A percentile compares a stretch with the other conserved stretches of the same genome.
Evolutionary conservation across 2,113 vertebrate species (phyloP).

Genomic region (Colaptes auratus): DNA sequence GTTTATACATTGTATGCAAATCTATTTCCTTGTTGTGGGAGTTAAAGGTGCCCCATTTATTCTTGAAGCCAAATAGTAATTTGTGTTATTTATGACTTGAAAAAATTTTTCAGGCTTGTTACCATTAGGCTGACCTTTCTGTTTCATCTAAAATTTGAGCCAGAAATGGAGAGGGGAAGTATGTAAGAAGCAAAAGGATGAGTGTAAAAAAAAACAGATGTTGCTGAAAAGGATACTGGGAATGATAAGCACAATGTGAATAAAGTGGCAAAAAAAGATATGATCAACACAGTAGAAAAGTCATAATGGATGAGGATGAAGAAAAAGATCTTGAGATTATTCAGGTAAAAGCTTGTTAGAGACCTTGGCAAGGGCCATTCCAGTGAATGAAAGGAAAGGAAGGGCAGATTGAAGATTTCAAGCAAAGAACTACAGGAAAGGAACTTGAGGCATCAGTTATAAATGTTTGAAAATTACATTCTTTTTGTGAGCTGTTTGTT

Average conservation of each 20-base stretch:
- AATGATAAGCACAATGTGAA: not conserved
- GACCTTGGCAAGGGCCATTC: slow-evolving; percentile 1
- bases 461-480: slow-evolving; percentile 70
- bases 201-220: not conserved
- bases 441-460: slow-evolving; percentile 56
- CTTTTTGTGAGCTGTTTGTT: slow-evolving; percentile 68
- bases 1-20: not conserved
- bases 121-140: not conserved
- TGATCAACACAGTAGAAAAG: not conserved
- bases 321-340: slow-evolving; percentile 6
- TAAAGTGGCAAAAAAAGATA: not conserved
- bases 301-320: not conserved
- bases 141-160: not conserved
- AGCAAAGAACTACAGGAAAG: slow-evolving; percentile 54
- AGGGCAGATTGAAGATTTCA: slow-evolving; percentile 65
- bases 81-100: not conserved
- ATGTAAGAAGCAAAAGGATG: not conserved
- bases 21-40: not conserved
- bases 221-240: not conserved
- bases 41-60: not conserved
- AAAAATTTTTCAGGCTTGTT: not conserved
- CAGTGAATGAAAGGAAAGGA: slow-evolving; percentile 5
- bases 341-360: slow-evolving; percentile 17
- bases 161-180: not conserved
- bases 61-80: not conserved